Conservation (phyloP, 37 sponge, comb jelly and placozoan genomes). For the Tethya wilhelma region DNA sequence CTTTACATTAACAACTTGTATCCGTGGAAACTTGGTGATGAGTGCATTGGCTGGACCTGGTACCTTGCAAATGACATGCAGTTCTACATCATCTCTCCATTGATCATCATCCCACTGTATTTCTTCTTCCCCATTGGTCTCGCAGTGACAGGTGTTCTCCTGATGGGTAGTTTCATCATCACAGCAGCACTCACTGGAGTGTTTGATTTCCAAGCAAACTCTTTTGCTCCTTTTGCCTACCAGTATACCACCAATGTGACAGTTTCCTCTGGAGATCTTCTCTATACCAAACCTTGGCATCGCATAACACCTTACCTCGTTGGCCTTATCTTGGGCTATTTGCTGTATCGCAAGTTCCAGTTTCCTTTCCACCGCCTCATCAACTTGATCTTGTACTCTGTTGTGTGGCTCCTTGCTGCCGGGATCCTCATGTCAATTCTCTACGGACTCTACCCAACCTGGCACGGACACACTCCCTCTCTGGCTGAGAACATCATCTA, state of each 20-base stretch:
- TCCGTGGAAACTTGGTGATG: constrained; percentile 49
- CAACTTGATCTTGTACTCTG: constrained; percentile 18
- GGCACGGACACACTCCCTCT: constrained; percentile 53
- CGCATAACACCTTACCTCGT: constrained; percentile 79
- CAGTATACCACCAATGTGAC: background rate
- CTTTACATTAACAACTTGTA: constrained; percentile 94
- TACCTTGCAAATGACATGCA: constrained; percentile 95
- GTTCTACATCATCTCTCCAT: constrained; percentile 83
- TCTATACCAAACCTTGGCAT: constrained; percentile 77
- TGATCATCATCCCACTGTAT: constrained; percentile 66
- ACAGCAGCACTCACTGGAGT: constrained; percentile 63
- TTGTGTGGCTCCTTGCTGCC: constrained; percentile 40
- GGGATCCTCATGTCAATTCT: constrained; percentile 20
- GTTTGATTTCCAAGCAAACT: constrained; percentile 39
- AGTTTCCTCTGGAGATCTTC: background rate
- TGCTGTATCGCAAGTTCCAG: constrained; percentile 48
- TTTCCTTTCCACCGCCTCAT: constrained; percentile 1
- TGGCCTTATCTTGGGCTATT: constrained; percentile 78
- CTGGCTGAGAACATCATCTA: constrained; percentile 70
- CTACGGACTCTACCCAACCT: constrained; percentile 65
- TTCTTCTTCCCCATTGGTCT: constrained; percentile 55
- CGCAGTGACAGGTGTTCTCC: background rate
- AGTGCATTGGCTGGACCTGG: constrained; percentile 89
- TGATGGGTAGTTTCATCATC: constrained; percentile 13
- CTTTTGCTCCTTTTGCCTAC: background rate